phyloP scores from a whole-genome alignment of 2,888 invertebrate species.

The Carcina quercana region DNA sequence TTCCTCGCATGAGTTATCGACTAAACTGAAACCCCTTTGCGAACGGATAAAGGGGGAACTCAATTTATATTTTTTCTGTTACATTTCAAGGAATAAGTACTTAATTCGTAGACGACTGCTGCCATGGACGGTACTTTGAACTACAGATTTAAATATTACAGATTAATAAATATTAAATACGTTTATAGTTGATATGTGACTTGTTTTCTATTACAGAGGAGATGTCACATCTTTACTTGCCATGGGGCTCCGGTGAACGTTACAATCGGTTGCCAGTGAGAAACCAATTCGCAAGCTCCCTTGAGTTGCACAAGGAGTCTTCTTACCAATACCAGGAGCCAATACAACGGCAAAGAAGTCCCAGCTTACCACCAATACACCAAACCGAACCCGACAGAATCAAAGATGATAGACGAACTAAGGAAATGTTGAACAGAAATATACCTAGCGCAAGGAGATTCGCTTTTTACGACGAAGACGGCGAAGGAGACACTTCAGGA shows the following conservation, averaged over 20 bases:
- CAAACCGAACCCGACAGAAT: conserved; percentile 44
- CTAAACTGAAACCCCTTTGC: conserved; percentile 60
- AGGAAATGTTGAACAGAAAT: conserved; percentile 46
- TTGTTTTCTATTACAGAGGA: conserved; percentile 76
- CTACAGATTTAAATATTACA: not conserved
- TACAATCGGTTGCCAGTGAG: conserved; percentile 57
- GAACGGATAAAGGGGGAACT: conserved; percentile 39
- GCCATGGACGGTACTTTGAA: conserved; percentile 42
- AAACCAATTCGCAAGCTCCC: conserved; percentile 64
- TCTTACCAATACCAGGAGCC: conserved; percentile 62
- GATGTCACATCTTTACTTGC: conserved; percentile 84
- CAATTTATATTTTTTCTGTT: conserved; percentile 39
- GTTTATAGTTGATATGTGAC: too few relatives aligned
- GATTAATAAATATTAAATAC: not conserved
- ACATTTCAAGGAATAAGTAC: conserved; percentile 20
- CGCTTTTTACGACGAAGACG: conserved; percentile 67
- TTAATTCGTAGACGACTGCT: conserved; percentile 47
- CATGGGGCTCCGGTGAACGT: conserved; percentile 79
- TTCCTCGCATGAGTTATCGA: conserved; percentile 52
- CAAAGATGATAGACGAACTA: conserved; percentile 48
- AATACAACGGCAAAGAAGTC: conserved; percentile 72
- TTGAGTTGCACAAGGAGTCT: conserved; percentile 59
- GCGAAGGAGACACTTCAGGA: conserved; percentile 86
- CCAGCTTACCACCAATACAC: conserved; percentile 80
- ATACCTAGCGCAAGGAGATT: conserved; percentile 61